Base-by-base conservation (phyloP, 2,888 invertebrate genomes). In the Meloe dianella region DNA sequence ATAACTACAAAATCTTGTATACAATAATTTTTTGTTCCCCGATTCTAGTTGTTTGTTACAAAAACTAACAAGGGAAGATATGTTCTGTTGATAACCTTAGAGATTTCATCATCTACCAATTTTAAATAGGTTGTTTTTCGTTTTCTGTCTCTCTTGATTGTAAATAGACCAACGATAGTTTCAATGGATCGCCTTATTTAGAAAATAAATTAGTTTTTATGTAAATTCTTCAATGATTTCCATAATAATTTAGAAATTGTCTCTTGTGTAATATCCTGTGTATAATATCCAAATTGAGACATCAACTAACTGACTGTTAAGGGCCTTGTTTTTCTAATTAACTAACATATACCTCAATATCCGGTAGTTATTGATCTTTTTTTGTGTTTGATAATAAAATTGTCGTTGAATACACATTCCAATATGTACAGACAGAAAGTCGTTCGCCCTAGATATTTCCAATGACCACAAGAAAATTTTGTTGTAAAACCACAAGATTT, bases 401-500 rank as follows among this genome's bases (percentile, higher is more conserved):
- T 32, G 14, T 30, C 9, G n/a, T n/a, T n/a, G n/a, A 60, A 60
- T 60, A 63, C 57, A 47, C 60, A 60, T 60, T 67, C 51, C 63
- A 12, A 63, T 67, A 61, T 64, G 56, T 64, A 17, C 17, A 35
- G 0, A 2, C 59, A 22, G 47, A 22, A 47, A 38, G 59, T 47
- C 60, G 57, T 63, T n/a, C 65, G 62, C 56, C 32, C 61, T 65
- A 35, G 38, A 41, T 60, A 51, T 29, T 47, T 22, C 20, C 47
- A 47, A 47, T 20, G 22, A 57, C 63, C 68, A 32, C 68, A 65
- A 30, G 58, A 59, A 68, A n/a, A n/a, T n/a, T n/a, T 47, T 63
- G 60, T 60, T 57, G 32, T 35, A 60, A 65, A 68, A 68, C 68
- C 65, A 65, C 68, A 65, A 63, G 68, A 56, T 68, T 65, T 63